Conservation (phyloP, 2,888 invertebrate genomes). For the Trissoscelio sp. region DNA sequence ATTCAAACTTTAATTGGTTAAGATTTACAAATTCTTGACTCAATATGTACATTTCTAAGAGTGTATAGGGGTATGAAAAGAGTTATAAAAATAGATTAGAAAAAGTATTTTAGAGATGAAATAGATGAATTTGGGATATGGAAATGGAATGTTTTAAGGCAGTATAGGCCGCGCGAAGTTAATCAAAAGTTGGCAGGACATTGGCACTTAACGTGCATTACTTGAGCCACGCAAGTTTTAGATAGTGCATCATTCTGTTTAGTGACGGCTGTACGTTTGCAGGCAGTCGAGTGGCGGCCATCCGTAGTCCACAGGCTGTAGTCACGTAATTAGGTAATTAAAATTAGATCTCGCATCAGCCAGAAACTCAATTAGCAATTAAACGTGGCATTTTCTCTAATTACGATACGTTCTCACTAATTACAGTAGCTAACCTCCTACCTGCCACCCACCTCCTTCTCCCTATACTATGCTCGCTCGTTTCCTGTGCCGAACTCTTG, state of each 20-base stretch:
- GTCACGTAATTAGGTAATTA: constrained; percentile 86
- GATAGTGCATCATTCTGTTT: constrained; percentile 56
- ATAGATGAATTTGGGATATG: constrained; percentile 3
- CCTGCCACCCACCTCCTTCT: constrained; percentile 70
- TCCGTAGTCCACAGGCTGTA: constrained; percentile 82
- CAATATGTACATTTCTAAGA: too few species aligned
- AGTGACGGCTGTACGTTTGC: constrained; percentile 74
- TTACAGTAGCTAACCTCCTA: constrained; percentile 83
- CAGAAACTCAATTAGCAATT: constrained; percentile 86
- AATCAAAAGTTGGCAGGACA: constrained; percentile 40
- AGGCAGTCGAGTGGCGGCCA: constrained; percentile 76
- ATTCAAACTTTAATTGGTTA: too few species aligned
- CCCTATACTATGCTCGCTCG: constrained; percentile 57
- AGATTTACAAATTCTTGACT: too few species aligned
- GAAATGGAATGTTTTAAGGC: neutral
- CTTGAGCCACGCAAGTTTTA: constrained; percentile 54
- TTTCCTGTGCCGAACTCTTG: constrained; percentile 71
- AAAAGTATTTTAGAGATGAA: too few species aligned
- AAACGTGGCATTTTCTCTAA: constrained; percentile 86
- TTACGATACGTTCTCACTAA: constrained; percentile 85
- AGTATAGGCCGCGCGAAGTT: constrained; percentile 9
- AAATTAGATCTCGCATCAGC: constrained; percentile 86
- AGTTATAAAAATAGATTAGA: too few species aligned
- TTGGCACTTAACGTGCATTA: constrained; percentile 45
- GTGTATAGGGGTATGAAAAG: too few species aligned